Base-by-base conservation (phyloP, 2,888 invertebrate species). In the Nineta flava region DNA sequence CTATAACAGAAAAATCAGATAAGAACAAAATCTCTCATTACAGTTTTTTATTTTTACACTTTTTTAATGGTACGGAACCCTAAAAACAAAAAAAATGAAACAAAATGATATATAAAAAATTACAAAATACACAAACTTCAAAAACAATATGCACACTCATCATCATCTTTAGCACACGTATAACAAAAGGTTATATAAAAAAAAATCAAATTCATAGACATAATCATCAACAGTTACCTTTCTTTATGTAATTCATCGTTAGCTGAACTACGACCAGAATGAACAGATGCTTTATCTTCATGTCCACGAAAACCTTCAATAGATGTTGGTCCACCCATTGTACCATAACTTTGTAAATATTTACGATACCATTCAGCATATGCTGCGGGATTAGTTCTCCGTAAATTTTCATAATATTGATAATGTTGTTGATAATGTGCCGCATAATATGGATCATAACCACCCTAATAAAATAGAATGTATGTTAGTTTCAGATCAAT, bases 251-350 rank as follows among this genome's bases (percentile, higher is more conserved):
- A 51, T 52, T 69, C 71, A 42, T 82, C 84, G 63, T 83, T 81
- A 56, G 83, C 78, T 53, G 87, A 87, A 67, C 87, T 87, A 57
- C 86, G 77, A 45, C 87, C 88, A 15, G 87, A 87, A 70, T 87
- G 87, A 49, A 85, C 83, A 58, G 84, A 84, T 54, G 79, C 83
- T 55, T 85, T 74, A 55, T 83, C 85, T 58, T 83, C 83, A 9
- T 70, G 68, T 51, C 61, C 62, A 52, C 59, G 64, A 40, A 56
- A 57, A 9, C 58, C 57, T 13, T 57, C 58, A 26, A 26, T 26
- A 5, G 61, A 57, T 3, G 61, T 53, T 2, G 57, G 58, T 53
- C 34, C 9, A 49, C 16, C 12, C 13, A 47, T 41, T 12, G 32
- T 32, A 41, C 48, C 53, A 50, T 46, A 51, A 53, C 64, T 64